Conservation (phyloP, 30 jellyfish, hydroid and myxozoan genomes). For the Hydractinia echinata region DNA sequence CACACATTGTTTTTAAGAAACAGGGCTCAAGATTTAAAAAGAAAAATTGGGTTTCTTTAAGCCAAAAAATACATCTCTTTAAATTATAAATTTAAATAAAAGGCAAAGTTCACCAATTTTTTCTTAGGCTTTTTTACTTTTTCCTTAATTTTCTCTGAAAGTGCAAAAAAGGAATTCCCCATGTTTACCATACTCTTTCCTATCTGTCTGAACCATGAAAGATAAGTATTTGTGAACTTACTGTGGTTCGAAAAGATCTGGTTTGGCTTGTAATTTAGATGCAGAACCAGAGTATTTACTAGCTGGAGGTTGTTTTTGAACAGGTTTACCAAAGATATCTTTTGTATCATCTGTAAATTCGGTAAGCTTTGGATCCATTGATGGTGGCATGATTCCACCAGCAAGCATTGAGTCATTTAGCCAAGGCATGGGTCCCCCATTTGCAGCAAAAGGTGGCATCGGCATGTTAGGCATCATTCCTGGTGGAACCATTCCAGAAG, state of each 20-base stretch:
- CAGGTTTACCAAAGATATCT: constrained; percentile 89
- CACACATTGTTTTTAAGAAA: no score
- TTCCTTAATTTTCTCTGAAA: no score
- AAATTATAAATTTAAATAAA: no score
- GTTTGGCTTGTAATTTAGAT: constrained; percentile 45
- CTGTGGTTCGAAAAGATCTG: constrained; percentile 95
- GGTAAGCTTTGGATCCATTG: constrained; percentile 35
- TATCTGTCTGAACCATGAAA: not conserved
- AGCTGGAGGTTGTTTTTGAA: constrained; percentile 36
- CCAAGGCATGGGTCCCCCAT: constrained; percentile 70
- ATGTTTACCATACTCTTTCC: no score
- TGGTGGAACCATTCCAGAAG: constrained; percentile 62
- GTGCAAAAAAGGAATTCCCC: no score
- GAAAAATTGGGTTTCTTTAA: no score
- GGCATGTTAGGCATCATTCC: constrained; percentile 41
- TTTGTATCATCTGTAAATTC: constrained; percentile 67
- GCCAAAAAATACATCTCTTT: no score
- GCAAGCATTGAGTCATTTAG: constrained; percentile 59
- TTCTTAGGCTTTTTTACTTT: no score
- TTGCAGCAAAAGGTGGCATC: constrained; percentile 34
- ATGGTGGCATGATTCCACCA: constrained; percentile 50
- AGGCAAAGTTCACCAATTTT: no score
- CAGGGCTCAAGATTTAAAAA: no score
- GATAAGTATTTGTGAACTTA: constrained; percentile 28
- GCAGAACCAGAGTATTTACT: not conserved